Conservation (phyloP, 2,113 vertebrate species). For the Sebastes fasciatus region DNA sequence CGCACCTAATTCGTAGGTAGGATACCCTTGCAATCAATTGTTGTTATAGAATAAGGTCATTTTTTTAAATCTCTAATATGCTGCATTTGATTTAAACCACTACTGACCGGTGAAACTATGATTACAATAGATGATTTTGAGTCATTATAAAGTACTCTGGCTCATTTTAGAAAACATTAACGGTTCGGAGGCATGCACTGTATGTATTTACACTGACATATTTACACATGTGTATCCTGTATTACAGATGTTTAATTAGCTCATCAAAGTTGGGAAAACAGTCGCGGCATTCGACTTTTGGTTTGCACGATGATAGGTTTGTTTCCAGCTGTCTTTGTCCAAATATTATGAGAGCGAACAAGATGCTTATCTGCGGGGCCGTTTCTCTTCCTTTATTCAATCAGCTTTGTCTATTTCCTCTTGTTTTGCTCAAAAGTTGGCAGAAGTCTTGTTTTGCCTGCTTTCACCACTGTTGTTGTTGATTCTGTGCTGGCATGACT, state of each 20-base stretch:
- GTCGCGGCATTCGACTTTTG: constrained; percentile 2
- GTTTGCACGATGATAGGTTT: constrained; percentile 39
- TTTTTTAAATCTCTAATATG: constrained; percentile 5
- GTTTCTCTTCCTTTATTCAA: constrained; percentile 51
- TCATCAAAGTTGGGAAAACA: constrained; percentile 23
- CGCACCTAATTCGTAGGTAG: neutral
- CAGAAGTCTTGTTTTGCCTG: constrained; percentile 27
- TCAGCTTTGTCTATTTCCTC: constrained; percentile 56
- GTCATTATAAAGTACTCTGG: constrained; percentile 13
- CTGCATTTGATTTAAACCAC: constrained; percentile 29
- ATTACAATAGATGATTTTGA: constrained; percentile 23
- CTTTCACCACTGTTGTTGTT: constrained; percentile 26
- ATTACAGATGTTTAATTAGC: constrained; percentile 36
- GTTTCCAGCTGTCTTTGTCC: constrained; percentile 48
- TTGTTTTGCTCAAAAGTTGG: constrained; percentile 54
- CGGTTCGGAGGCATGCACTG: neutral
- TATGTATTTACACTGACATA: neutral
- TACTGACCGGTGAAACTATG: constrained; percentile 14
- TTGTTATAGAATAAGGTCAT: constrained; percentile 33
- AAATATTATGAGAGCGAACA: constrained; percentile 57
- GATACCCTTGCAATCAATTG: constrained; percentile 23
- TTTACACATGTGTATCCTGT: neutral
- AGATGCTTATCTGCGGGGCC: constrained; percentile 59
- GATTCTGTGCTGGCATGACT: constrained; percentile 36
- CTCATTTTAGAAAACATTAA: neutral